phyloP scores from a whole-genome alignment of 2,113 vertebrate genomes.

The Ciconia stormi region DNA sequence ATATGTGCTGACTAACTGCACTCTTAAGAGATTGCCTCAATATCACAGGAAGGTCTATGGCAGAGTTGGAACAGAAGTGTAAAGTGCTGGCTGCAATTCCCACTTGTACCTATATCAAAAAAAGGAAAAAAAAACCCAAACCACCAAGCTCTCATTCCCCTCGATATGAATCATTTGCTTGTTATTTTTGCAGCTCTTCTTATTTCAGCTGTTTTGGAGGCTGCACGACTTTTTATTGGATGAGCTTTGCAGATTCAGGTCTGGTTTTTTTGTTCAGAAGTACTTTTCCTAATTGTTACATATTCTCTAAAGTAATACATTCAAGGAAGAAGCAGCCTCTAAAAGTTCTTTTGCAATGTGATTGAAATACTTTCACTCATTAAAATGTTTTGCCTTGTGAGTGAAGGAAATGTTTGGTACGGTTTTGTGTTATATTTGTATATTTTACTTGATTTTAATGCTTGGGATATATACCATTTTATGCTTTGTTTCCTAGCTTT shows the following conservation, averaged over 20 bases:
- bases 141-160: neutral
- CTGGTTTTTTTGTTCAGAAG: neutral
- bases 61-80: neutral
- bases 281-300: neutral
- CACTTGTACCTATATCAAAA: neutral
- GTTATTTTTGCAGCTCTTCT: neutral
- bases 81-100: conserved; percentile 7
- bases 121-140: fast-evolving
- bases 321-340: neutral
- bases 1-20: neutral
- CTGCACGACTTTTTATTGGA: neutral
- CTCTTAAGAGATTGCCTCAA: neutral
- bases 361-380: neutral
- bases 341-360: neutral
- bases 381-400: neutral
- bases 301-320: neutral
- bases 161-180: neutral
- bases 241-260: neutral
- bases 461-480: neutral
- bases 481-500: neutral
- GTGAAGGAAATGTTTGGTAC: neutral
- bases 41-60: neutral
- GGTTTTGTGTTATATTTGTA: neutral
- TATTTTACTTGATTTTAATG: neutral
- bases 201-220: neutral